Evolutionary conservation across 2,888 invertebrate species (phyloP), one percentile per base, ranked within the genome.

Genomic region (Lacanobia oleracea): DNA sequence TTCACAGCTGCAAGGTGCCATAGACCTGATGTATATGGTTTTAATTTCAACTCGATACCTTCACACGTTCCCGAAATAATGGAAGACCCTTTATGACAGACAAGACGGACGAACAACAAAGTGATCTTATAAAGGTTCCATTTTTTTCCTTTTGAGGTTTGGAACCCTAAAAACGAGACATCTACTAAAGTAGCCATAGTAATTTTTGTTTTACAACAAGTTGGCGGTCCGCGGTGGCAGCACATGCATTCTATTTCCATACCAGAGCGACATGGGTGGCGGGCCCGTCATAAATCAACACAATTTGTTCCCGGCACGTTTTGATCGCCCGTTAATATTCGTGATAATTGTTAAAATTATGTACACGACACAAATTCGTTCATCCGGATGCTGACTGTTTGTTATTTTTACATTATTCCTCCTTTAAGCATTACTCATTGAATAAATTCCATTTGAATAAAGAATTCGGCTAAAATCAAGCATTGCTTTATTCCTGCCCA

Each of bases 251-350:
- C 94, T 94, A 94, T 94, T 94, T 92, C 86, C 82, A 79, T 75
- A 75, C 84, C 79, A 69, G 71, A 75, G 85, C 94, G 87, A 91
- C 91, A 91, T 94, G 94, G 94, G 94, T 94, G 94, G 94, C 90
- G 86, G 86, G 86, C 71, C 83, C 82, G 83, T 86, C 89, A 89
- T 93, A 93, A 93, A 93, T 93, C 93, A 94, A 90, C 90, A 91
- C 92, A 93, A 94, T 94, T 93, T 93, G 93, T 93, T 94, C 93
- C 91, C 88, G 90, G 93, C 93, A 92, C 85, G 76, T 79, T 85
- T 79, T 85, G 83, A 83, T 81, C 85, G 89, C 86, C 87, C 83
- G 85, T 89, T 88, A 89, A 88, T 89, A 90, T 90, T 89, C 69
- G 67, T 81, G 83, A 88, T 90, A 91, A 92, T 91, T 89, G 89